A percentile compares a stretch with the other conserved stretches of the same genome.
phyloP scores from a whole-genome alignment of 2,888 invertebrate species.

The Endomychus coccineus region DNA sequence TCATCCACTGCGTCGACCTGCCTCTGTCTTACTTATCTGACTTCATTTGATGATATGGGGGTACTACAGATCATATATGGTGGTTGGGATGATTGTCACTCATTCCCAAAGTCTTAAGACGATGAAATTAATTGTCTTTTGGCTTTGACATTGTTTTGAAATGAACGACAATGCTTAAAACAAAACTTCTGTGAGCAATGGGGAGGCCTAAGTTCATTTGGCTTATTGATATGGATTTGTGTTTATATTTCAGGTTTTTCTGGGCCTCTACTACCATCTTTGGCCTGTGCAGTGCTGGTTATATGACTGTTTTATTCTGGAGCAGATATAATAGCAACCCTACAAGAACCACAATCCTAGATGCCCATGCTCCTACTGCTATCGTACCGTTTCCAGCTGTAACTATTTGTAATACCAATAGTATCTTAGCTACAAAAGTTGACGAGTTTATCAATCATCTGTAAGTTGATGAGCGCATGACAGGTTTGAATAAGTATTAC shows the following conservation, averaged over 20 bases:
- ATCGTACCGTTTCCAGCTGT: constrained; percentile 39
- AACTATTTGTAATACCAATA: constrained; percentile 38
- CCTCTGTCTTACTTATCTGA: no score
- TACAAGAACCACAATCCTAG: constrained; percentile 34
- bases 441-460: constrained; percentile 24
- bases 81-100: no score
- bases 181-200: no score
- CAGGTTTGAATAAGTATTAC: no score
- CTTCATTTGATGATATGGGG: no score
- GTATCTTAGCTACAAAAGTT: constrained; percentile 29
- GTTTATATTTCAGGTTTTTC: constrained; percentile 27
- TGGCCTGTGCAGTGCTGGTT: constrained; percentile 30
- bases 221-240: no score
- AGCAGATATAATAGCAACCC: constrained; percentile 36
- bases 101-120: no score
- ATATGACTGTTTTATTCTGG: constrained; percentile 39
- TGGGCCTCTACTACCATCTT: constrained; percentile 31
- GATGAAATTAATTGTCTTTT: constrained; percentile 6
- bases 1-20: no score
- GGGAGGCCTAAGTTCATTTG: no score
- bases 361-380: constrained; percentile 32
- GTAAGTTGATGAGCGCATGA: constrained; percentile 20
- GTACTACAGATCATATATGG: no score
- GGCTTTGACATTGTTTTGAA: no score
- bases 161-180: no score